Base-by-base conservation (phyloP, 2,113 vertebrate species). In the cattle (Bos taurus) region DNA sequence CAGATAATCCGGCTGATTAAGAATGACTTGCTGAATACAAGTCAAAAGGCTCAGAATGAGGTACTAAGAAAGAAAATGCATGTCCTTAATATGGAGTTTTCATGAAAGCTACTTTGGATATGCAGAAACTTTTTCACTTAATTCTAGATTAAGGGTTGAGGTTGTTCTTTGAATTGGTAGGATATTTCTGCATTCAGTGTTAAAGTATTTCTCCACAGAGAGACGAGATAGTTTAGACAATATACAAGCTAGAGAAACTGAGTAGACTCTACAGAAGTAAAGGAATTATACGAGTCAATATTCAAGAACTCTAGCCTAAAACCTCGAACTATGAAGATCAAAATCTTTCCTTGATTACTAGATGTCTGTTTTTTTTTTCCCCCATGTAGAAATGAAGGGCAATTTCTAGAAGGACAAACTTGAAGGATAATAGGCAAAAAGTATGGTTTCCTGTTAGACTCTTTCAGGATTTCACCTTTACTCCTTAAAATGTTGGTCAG, bases 1-100 rank as follows among this genome's bases (percentile, higher is more conserved):
- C 67, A 54, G 56, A 96, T 87, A 93, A 95, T 50, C 50, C 74
- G 83, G 50, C 48, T 97, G 67, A 91, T 87, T 96, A 93, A 93
- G 19, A 86, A 86, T 71, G 85, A 4, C 64, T 88, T 21, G 36
- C n/a, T 91, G 81, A 90, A 95, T 92, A 71, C 62, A 95, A 43
- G 46, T 82, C 88, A 94, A 12, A 62, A 46, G 54, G 33, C 36
- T 97, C 25, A 28, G 23, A 94, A 23, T 15, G 54, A 91, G 43
- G 36, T 46, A 57, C 52, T 82, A 52, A 48, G 85, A 87, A 97
- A 67, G 57, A 74, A 88, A 67, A 90, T 14, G 11, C 13, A 10
- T 23, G 15, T 33, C 30, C 50, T 77, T 30, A 88, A 48, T 54
- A 62, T 8, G 28, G 28, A 88, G 43, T 48, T 91, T 90, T 36